Evolutionary conservation across 2,888 invertebrate species (phyloP), one percentile per base, ranked within the genome.

Genomic region (Sceliomorpha sp.): DNA sequence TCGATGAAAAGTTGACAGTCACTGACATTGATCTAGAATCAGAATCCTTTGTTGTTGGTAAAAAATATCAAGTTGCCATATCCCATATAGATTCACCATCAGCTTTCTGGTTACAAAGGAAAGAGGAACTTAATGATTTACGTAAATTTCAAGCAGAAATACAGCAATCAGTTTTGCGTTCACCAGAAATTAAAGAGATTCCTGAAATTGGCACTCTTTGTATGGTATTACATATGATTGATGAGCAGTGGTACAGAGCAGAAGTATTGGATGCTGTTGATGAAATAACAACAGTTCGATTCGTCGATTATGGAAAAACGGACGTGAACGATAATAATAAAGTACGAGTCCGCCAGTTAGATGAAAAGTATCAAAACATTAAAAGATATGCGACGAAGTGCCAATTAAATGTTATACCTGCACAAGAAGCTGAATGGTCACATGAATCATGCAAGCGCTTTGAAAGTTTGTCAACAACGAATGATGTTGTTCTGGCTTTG

Each of bases 221-320:
- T 76, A 90, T 93, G 40, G 97, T 97, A 0, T 93, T 94, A 79
- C 98, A 96, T 85, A 91, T 93, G 0, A 93, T 92, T 1, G 96
- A 98, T 82, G 93, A 94, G 31, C 91, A 92, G 70, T 99, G 98
- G 98, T 98, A 98, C 87, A 91, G 98, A 59, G 98, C 97, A 0
- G 93, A 93, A 82, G 93, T 98, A 5, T 91, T 97, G 31, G 96
- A 96, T 82, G 91, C 94, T 0, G 93, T 94, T 70, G 90, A 91
- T 3, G 94, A 95, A 70, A 92, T 94, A 29, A 94, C 93, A 6
- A 94, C 94, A 0, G 92, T 95, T 0, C 91, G 94, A 24, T 95
- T 95, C 76, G 91, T 94, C 8, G 95, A 95, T 82, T 95, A 92
- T 77, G 95, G 95, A 6, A 95, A 94, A 79, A 94, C 94, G 0